Evolutionary conservation across 2,113 vertebrate genomes (phyloP).

Genomic region (Anser brachyrhynchus): DNA sequence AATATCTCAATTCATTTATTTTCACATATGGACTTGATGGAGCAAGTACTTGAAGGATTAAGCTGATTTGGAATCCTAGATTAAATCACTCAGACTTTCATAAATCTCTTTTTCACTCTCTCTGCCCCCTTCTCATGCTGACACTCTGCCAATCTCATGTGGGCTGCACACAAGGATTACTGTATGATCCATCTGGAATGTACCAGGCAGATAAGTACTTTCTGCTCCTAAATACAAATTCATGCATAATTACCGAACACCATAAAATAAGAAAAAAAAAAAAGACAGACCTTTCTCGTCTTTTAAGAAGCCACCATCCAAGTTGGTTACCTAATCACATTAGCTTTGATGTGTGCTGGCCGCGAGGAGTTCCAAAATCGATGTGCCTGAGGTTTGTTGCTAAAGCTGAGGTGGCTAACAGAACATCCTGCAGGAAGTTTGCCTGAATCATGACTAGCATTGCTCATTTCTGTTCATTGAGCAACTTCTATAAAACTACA

Average conservation of each 20-base stretch:
- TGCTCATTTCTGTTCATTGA: neutral
- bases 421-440: neutral
- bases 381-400: neutral
- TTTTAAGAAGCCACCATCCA: neutral
- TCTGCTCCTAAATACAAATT: slow-evolving; percentile 54
- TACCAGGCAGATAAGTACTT: slow-evolving; percentile 54
- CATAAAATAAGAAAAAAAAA: neutral
- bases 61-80: slow-evolving; percentile 69
- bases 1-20: slow-evolving; percentile 51
- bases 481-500: neutral
- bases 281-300: too few relatives aligned
- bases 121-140: slow-evolving; percentile 61
- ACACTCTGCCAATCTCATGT: slow-evolving; percentile 66
- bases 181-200: slow-evolving; percentile 72
- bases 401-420: neutral
- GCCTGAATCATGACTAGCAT: neutral
- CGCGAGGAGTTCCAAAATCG: neutral
- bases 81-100: slow-evolving; percentile 72
- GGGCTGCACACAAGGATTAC: slow-evolving; percentile 72
- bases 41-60: slow-evolving; percentile 64
- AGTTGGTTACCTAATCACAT: neutral
- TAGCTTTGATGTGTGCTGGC: neutral
- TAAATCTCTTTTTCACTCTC: slow-evolving; percentile 64
- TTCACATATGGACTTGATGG: slow-evolving; percentile 50
- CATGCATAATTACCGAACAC: neutral